These are phyloP conservation scores for Ctenoplectra terminalis DNA, from an alignment of 1,140 invertebrate species.

Conservation along the genomic window DNA sequence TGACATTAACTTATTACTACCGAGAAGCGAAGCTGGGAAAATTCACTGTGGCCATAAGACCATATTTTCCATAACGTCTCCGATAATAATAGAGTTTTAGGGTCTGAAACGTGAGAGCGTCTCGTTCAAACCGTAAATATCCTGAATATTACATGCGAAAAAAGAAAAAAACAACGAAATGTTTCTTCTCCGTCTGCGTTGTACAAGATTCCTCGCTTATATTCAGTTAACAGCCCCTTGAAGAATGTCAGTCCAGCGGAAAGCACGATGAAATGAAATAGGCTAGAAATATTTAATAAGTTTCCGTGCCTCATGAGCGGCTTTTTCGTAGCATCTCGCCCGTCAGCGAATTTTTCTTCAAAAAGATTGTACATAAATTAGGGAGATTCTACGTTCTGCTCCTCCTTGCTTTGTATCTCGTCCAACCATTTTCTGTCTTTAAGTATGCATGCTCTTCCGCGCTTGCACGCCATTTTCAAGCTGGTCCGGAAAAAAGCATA, in stretches of 20 bases:
- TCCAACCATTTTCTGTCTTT: slow-evolving; percentile 47
- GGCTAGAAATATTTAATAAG: slow-evolving; percentile 77
- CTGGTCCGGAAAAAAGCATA: not conserved
- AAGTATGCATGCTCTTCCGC: slow-evolving; percentile 64
- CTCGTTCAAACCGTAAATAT: slow-evolving; percentile 17
- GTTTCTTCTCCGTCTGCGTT: slow-evolving; percentile 38
- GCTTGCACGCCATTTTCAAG: slow-evolving; percentile 3
- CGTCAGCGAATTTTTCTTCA: slow-evolving; percentile 66
- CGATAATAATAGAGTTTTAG: slow-evolving; percentile 31
- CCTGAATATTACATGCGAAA: slow-evolving; percentile 33
- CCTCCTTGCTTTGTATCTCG: slow-evolving; percentile 12
- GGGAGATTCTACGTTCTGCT: slow-evolving; percentile 28
- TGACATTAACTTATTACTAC: slow-evolving; percentile 60
- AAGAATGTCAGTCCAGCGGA: slow-evolving; percentile 64
- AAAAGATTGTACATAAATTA: slow-evolving; percentile 67
- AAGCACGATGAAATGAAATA: slow-evolving; percentile 75
- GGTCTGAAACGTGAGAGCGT: slow-evolving; percentile 8
- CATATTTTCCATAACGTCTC: slow-evolving; percentile 15
- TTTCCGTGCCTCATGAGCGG: slow-evolving; percentile 58
- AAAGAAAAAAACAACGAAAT: slow-evolving; percentile 33
- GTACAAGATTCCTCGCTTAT: slow-evolving; percentile 26
- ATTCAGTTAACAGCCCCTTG: slow-evolving; percentile 62
- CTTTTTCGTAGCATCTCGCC: slow-evolving; percentile 40
- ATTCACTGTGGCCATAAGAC: not conserved
- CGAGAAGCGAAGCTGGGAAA: slow-evolving; percentile 7